These are phyloP conservation scores for Dilophus febrilis DNA, from an alignment of 2,888 invertebrate genomes.

Conservation along the genomic window DNA sequence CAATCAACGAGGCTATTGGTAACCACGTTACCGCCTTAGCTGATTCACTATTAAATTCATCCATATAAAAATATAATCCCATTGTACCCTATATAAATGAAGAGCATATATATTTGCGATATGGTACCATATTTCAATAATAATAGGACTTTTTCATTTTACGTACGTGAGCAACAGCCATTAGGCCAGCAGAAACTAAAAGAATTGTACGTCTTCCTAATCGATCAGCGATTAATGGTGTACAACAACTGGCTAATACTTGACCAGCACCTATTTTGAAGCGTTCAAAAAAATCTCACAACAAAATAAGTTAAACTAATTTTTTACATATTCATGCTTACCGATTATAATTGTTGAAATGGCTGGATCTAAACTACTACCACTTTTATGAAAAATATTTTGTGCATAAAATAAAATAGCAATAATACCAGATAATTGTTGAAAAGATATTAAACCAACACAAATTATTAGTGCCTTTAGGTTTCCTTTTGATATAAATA, in stretches of 20 bases:
- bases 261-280: slow-evolving; percentile 50
- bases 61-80: slow-evolving; percentile 48
- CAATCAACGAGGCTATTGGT: slow-evolving; percentile 50
- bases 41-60: slow-evolving; percentile 26
- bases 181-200: slow-evolving; percentile 50
- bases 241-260: slow-evolving; percentile 49
- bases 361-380: slow-evolving; percentile 40
- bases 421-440: slow-evolving; percentile 71
- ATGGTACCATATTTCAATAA: no score
- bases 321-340: slow-evolving; percentile 1
- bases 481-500: slow-evolving; percentile 45
- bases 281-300: no score
- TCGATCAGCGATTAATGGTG: slow-evolving; percentile 60
- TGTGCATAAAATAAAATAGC: slow-evolving; percentile 66
- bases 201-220: slow-evolving; percentile 58
- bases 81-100: no score
- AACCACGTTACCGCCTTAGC: slow-evolving; percentile 42
- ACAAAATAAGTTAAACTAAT: no score
- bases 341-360: slow-evolving; percentile 57
- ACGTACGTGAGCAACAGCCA: slow-evolving; percentile 44
- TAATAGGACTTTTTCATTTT: no score
- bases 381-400: slow-evolving; percentile 50
- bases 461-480: slow-evolving; percentile 61
- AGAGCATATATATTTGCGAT: no score
- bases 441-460: slow-evolving; percentile 57